Conservation (phyloP, 2,797 vertebrate genomes). For the Peromyscus nudipes region DNA sequence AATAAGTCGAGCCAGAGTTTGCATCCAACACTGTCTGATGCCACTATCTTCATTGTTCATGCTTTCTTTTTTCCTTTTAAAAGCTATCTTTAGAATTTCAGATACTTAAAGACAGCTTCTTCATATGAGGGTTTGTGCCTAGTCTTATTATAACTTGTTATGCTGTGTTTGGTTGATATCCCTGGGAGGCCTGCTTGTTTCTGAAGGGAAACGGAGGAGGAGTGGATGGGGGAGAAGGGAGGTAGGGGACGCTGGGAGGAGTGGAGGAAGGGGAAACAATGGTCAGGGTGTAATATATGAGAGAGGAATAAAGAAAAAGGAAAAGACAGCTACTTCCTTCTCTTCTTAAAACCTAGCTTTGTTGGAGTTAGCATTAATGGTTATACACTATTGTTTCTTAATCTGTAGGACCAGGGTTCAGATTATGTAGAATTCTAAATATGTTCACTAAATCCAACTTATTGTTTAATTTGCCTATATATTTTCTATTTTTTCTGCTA, state of each 20-base stretch:
- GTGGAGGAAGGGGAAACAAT: not conserved
- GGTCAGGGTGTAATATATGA: not conserved
- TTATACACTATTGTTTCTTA: slow-evolving; percentile 51
- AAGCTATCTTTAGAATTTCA: slow-evolving; percentile 62
- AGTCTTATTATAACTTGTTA: not conserved
- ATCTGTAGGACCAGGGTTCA: slow-evolving; percentile 27
- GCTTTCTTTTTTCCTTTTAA: slow-evolving; percentile 29
- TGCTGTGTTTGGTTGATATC: not conserved
- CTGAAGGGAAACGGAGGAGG: not conserved
- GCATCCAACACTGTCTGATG: slow-evolving; percentile 15
- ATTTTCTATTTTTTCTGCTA: slow-evolving; percentile 23
- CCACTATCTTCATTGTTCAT: slow-evolving; percentile 19
- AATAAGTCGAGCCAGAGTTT: slow-evolving; percentile 54
- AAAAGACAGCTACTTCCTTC: not conserved
- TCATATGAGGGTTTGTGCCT: not conserved
- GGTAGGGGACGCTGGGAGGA: not conserved
- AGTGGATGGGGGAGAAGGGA: not conserved
- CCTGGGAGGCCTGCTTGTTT: not conserved
- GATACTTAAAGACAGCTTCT: slow-evolving; percentile 41
- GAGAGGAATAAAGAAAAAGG: not conserved
- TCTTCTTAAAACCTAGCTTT: slow-evolving; percentile 40
- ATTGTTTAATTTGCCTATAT: slow-evolving; percentile 10
- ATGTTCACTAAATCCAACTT: slow-evolving; percentile 9
- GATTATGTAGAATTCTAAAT: slow-evolving; percentile 18
- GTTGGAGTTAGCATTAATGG: slow-evolving; percentile 27